Conservation (phyloP, 2,113 vertebrate species). For the Mesitornis unicolor region DNA sequence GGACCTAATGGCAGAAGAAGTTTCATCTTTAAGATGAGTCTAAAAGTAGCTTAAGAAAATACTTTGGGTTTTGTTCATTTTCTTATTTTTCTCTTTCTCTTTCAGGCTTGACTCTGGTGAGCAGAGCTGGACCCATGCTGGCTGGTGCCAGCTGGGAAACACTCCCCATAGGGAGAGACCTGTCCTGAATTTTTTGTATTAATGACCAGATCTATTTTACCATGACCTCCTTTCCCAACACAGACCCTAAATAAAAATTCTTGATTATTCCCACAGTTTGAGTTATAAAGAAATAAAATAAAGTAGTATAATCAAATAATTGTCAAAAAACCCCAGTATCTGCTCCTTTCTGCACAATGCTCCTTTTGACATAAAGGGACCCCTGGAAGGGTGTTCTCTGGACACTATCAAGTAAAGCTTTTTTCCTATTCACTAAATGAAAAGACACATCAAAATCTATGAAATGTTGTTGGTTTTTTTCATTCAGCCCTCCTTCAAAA, state of each 20-base stretch:
- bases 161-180: neutral
- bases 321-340: neutral
- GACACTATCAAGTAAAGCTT: neutral
- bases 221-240: neutral
- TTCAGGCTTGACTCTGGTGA: neutral
- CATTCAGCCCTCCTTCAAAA: neutral
- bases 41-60: neutral
- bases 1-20: neutral
- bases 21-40: neutral
- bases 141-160: neutral
- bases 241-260: neutral
- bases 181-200: neutral
- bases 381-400: neutral
- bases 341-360: rapidly evolving
- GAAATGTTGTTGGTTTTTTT: neutral
- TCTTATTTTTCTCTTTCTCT: neutral
- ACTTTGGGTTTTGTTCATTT: too few relatives aligned
- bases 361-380: neutral
- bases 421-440: neutral
- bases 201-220: neutral
- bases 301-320: neutral
- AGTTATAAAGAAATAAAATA: neutral
- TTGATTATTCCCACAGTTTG: neutral
- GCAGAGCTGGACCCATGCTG: neutral
- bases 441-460: neutral